phyloP scores from a whole-genome alignment of 2,113 vertebrate species.

The Clarias gariepinus region DNA sequence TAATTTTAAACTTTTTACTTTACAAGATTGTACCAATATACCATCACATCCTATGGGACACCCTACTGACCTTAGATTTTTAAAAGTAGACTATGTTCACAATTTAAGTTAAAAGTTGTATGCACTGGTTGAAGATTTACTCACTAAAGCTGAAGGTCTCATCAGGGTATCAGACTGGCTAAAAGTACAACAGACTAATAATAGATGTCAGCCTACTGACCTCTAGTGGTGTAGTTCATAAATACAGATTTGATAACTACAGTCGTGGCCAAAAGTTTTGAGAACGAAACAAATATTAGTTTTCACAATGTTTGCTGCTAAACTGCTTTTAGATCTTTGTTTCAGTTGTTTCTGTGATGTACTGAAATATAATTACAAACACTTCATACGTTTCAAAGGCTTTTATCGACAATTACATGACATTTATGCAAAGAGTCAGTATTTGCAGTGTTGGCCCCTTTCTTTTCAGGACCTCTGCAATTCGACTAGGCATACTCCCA shows the following conservation, averaged over 20 bases:
- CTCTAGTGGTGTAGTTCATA: constrained; percentile 60
- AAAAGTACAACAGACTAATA: background rate
- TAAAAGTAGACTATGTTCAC: background rate
- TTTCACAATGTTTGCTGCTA: too few species aligned
- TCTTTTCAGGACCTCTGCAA: too few species aligned
- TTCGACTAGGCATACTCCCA: too few species aligned
- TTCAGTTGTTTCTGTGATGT: too few species aligned
- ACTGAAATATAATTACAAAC: too few species aligned
- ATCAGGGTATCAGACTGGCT: background rate
- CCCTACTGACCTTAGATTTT: background rate
- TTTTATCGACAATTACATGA: too few species aligned
- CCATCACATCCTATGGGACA: background rate
- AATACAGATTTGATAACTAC: constrained; percentile 4
- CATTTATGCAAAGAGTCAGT: too few species aligned
- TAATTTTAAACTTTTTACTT: background rate
- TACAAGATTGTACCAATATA: background rate
- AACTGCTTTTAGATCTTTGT: too few species aligned
- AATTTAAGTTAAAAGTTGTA: background rate
- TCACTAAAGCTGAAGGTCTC: background rate
- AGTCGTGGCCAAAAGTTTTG: too few species aligned
- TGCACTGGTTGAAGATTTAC: background rate
- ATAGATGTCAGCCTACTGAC: constrained; percentile 36
- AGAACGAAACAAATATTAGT: too few species aligned
- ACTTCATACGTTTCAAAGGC: too few species aligned
- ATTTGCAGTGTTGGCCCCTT: too few species aligned